These are phyloP conservation scores for Nycticorax nycticorax DNA, from an alignment of 2,113 vertebrate genomes.

Conservation along the genomic window DNA sequence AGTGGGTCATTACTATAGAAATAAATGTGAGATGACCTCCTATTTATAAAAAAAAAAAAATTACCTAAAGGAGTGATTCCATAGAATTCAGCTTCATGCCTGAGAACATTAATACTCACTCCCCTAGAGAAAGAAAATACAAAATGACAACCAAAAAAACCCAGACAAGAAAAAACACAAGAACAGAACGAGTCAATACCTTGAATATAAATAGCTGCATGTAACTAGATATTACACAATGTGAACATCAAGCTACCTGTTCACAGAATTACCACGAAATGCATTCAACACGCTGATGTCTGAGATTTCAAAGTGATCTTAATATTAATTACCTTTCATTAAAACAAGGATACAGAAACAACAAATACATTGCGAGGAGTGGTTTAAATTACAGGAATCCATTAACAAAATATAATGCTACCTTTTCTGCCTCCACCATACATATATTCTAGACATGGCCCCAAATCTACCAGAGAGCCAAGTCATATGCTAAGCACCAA, in stretches of 20 bases:
- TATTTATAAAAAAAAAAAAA: not conserved
- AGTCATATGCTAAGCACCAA: not conserved
- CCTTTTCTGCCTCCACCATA: not conserved
- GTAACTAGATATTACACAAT: not conserved
- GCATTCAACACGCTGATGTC: not conserved
- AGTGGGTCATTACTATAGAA: not conserved
- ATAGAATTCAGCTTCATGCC: slow-evolving; percentile 98
- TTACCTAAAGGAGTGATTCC: slow-evolving; percentile 97
- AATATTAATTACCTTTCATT: not conserved
- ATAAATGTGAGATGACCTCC: not conserved
- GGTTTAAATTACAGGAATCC: not conserved
- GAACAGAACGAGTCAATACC: not conserved
- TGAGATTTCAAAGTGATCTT: not conserved
- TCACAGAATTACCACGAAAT: not conserved
- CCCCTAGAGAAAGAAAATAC: slow-evolving; percentile 76
- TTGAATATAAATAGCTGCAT: not conserved
- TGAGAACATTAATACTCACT: slow-evolving; percentile 92
- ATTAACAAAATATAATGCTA: not conserved
- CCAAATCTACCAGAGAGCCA: not conserved
- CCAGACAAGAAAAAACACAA: not conserved
- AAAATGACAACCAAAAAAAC: not conserved
- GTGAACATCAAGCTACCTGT: not conserved
- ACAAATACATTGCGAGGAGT: not conserved
- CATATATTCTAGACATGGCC: not conserved
- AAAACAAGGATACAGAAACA: not conserved